These are phyloP conservation scores for Trimorus sp. DNA, from an alignment of 2,888 invertebrate genomes.

Conservation along the genomic window DNA sequence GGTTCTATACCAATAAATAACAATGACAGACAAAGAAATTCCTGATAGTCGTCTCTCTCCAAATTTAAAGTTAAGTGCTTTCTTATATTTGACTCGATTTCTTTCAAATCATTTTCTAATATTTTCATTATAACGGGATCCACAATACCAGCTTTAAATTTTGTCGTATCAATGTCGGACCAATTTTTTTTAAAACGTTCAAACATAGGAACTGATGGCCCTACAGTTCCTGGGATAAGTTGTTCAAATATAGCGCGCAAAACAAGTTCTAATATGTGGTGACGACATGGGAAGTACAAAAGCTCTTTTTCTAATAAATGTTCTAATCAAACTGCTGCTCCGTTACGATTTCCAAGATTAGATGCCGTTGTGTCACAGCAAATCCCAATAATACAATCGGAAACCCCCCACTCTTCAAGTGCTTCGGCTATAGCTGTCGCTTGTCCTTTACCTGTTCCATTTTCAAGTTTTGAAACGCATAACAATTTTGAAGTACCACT, in stretches of 20 bases:
- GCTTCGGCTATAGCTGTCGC: conserved; percentile 48
- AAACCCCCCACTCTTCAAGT: conserved; percentile 66
- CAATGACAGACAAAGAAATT: conserved; percentile 50
- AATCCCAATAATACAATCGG: conserved; percentile 64
- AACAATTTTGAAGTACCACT: conserved; percentile 68
- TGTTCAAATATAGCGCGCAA: conserved; percentile 66
- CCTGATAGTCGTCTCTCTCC: conserved; percentile 27
- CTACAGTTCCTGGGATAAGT: conserved; percentile 56
- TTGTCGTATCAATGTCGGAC: conserved; percentile 49
- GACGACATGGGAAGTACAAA: conserved; percentile 68
- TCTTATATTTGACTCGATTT: conserved; percentile 31
- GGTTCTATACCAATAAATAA: conserved; percentile 52
- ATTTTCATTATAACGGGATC: conserved; percentile 36
- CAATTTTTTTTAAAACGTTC: conserved; percentile 67
- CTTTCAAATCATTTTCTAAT: conserved; percentile 50
- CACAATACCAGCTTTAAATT: conserved; percentile 39
- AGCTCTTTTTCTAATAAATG: conserved; percentile 68
- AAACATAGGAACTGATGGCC: conserved; percentile 67
- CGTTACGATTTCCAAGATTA: conserved; percentile 69
- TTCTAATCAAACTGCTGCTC: conserved; percentile 64
- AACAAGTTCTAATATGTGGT: conserved; percentile 71
- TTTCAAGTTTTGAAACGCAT: conserved; percentile 62
- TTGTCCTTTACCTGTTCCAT: conserved; percentile 62
- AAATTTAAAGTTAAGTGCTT: conserved; percentile 10
- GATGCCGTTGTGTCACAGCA: conserved; percentile 72